Base-by-base conservation (phyloP, 2,888 invertebrate species). In the Mylabris sibirica region DNA sequence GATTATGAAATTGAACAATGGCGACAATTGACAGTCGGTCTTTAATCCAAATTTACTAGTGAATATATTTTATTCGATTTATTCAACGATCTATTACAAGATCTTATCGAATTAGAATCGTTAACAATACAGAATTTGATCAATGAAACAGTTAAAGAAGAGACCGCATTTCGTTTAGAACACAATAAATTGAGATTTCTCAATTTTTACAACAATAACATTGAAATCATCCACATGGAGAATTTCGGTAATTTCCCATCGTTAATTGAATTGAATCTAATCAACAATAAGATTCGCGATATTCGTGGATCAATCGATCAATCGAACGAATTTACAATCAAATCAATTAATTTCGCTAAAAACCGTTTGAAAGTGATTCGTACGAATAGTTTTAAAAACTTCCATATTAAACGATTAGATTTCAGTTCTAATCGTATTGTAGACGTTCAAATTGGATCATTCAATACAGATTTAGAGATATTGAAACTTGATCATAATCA, bases 171-270 rank as follows among this genome's bases (percentile, higher is more conserved):
- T 24, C 53, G 24, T 3, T 53, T 53, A 53, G 22, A 53, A 12
- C 53, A 53, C 22, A 22, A 53, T 0, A 22, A 53, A 53, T 53
- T 53, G 12, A 11, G 24, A 24, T 53, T 22, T 14, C 22, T 53
- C 1, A 53, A 53, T 22, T 53, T 53, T 6, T 53, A 53, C 24
- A 53, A 53, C 4, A 53, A 53, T 53, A 53, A 53, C 24, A 53
- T 53, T 12, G 22, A 14, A 24, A 14, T 12, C 1, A 12, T 53
- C 12, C 22, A 12, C 11, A 53, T 53, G 53, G 53, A 53, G 9
- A 53, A 53, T 53, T 53, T 53, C 53, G 53, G 53, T 53, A 53
- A 53, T 53, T 24, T 53, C 1, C 53, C 53, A 53, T 24, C 22
- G 11, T 24, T 53, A 53, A 14, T 53, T 14, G 53, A 53, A 24